Conservation (phyloP, 2,888 invertebrate genomes). For the Uropetala carovei region DNA sequence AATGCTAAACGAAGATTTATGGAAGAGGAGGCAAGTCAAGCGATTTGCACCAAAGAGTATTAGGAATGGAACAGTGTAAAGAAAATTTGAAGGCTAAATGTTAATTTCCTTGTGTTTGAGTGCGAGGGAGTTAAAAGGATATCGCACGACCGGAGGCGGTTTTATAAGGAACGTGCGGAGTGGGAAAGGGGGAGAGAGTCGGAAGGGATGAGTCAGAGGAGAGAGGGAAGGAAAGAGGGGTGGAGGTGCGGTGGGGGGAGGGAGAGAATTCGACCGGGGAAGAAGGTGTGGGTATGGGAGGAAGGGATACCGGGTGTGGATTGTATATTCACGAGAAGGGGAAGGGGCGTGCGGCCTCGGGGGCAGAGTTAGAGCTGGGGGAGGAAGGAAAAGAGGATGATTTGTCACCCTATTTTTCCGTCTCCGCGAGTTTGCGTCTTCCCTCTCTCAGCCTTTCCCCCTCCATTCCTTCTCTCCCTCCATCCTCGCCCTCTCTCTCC, state of each 20-base stretch:
- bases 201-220: not conserved
- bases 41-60: too few relatives aligned
- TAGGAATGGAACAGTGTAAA: too few relatives aligned
- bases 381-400: conserved; percentile 32
- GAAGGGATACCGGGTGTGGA: not conserved
- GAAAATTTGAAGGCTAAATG: too few relatives aligned
- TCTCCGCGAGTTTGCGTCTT: conserved; percentile 58
- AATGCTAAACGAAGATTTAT: too few relatives aligned
- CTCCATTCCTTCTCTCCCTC: not conserved
- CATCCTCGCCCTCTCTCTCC: not conserved
- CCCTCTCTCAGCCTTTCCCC: not conserved
- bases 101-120: too few relatives aligned
- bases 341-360: not conserved
- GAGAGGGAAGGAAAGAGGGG: not conserved
- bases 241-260: not conserved
- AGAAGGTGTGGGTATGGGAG: not conserved
- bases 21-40: too few relatives aligned
- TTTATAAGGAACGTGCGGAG: not conserved
- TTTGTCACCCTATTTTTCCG: conserved; percentile 62
- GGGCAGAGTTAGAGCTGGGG: not conserved
- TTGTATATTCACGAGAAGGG: conserved; percentile 38
- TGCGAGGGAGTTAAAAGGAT: not conserved
- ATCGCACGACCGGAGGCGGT: conserved; percentile 21
- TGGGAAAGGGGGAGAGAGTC: not conserved
- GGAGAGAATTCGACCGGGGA: not conserved